Conservation (phyloP, 2,113 vertebrate genomes). For the Paramisgurnus dabryanus region DNA sequence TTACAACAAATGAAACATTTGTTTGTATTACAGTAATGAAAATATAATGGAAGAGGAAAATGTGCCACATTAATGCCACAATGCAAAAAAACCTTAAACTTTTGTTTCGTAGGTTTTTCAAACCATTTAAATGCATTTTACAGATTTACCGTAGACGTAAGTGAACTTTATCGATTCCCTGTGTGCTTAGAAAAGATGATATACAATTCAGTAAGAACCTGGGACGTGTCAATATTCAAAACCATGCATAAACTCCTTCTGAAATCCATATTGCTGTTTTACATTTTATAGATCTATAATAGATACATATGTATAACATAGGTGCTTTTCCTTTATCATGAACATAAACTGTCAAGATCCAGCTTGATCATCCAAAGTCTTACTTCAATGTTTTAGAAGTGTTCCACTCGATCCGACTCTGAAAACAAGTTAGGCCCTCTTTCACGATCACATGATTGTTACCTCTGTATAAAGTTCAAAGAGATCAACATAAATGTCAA, state of each 20-base stretch:
- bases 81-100: not conserved
- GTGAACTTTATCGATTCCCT: conserved; percentile 6
- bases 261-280: conserved; percentile 26
- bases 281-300: conserved; percentile 42
- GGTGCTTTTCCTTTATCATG: conserved; percentile 36
- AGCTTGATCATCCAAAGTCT: conserved; percentile 70
- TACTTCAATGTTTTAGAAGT: not conserved
- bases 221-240: not conserved
- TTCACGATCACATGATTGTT: not conserved
- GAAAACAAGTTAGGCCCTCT: not conserved
- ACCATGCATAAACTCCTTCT: not conserved
- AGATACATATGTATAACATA: conserved; percentile 47
- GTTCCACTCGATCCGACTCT: not conserved
- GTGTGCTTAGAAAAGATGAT: not conserved
- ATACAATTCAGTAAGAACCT: not conserved
- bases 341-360: conserved; percentile 74
- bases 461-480: not conserved
- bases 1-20: too few species aligned
- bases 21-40: too few species aligned
- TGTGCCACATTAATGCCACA: not conserved
- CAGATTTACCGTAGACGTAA: not conserved
- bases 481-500: not conserved
- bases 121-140: not conserved
- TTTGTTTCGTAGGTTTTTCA: not conserved
- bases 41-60: not conserved